Conservation (phyloP, 2,797 vertebrate genomes). For the Periparus ater region DNA sequence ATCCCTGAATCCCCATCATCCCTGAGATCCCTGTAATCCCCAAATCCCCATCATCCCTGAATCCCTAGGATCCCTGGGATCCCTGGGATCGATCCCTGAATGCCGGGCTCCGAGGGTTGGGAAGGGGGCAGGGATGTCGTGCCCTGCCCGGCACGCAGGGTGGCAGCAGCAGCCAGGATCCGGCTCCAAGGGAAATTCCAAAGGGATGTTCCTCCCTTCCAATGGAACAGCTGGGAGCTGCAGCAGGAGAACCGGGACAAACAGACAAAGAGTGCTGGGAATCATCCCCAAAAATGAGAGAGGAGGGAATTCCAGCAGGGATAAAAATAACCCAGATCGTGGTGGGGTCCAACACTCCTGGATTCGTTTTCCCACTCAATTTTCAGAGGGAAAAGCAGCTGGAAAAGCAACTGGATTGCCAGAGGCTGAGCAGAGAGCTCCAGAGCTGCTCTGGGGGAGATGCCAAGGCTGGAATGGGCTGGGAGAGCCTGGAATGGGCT, state of each 20-base stretch:
- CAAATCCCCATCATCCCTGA: fast-evolving
- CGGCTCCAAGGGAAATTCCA: background rate
- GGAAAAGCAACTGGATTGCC: background rate
- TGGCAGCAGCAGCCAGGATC: background rate
- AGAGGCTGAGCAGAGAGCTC: background rate
- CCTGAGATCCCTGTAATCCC: fast-evolving
- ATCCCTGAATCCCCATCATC: too few relatives aligned
- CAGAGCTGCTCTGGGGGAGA: background rate
- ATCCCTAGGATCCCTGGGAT: background rate
- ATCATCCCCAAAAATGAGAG: background rate
- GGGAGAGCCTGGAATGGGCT: background rate
- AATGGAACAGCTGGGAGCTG: background rate
- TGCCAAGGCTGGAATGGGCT: background rate
- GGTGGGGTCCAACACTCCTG: background rate
- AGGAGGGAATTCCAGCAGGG: slow-evolving; percentile 33
- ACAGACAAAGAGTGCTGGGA: background rate
- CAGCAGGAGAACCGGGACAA: background rate
- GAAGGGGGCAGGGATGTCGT: background rate
- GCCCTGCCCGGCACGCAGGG: slow-evolving; percentile 11
- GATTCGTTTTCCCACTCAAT: background rate
- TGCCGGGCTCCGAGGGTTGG: background rate
- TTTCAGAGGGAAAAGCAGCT: background rate
- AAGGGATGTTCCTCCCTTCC: background rate
- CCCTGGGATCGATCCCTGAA: too few relatives aligned
- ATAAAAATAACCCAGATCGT: background rate